A percentile compares a stretch with the other conserved stretches of the same genome.
phyloP scores from a whole-genome alignment of 2,888 invertebrate genomes.

The Catocala nupta region DNA sequence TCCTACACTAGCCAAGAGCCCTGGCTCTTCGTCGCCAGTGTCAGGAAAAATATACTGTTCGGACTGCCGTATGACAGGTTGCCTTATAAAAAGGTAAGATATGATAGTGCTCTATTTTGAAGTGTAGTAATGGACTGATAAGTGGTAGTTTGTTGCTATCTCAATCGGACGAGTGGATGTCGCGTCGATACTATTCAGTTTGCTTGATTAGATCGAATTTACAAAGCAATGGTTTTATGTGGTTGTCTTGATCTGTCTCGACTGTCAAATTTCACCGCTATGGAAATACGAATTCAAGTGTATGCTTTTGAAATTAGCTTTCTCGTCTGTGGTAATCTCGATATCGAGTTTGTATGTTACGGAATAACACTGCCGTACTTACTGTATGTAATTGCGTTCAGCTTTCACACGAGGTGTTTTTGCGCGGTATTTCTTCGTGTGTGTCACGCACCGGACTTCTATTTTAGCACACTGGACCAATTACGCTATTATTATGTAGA shows the following conservation, averaged over 20 bases:
- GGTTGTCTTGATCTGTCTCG: too few species aligned
- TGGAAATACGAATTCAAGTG: too few species aligned
- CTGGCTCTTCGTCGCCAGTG: constrained; percentile 91
- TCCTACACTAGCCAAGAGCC: constrained; percentile 93
- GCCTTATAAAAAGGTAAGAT: constrained; percentile 80
- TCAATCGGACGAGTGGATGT: too few species aligned
- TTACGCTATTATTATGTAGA: constrained; percentile 20
- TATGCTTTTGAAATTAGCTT: too few species aligned
- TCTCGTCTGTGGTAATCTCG: too few species aligned
- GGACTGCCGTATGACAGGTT: constrained; percentile 88
- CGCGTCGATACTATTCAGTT: too few species aligned
- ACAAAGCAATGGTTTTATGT: too few species aligned
- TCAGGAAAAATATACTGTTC: constrained; percentile 93
- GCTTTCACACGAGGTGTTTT: constrained; percentile 41
- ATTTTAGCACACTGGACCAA: constrained; percentile 44
- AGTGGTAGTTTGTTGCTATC: not conserved
- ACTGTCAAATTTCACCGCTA: too few species aligned
- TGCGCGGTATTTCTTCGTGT: constrained; percentile 31
- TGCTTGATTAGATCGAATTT: too few species aligned
- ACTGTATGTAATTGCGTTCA: constrained; percentile 37
- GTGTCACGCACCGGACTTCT: constrained; percentile 41
- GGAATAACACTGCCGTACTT: too few species aligned
- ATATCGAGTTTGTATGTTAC: too few species aligned
- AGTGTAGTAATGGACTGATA: not conserved
- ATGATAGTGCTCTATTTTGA: not conserved